These are phyloP conservation scores for Tetramorium alpestre DNA, from an alignment of 1,140 invertebrate species.

Conservation along the genomic window DNA sequence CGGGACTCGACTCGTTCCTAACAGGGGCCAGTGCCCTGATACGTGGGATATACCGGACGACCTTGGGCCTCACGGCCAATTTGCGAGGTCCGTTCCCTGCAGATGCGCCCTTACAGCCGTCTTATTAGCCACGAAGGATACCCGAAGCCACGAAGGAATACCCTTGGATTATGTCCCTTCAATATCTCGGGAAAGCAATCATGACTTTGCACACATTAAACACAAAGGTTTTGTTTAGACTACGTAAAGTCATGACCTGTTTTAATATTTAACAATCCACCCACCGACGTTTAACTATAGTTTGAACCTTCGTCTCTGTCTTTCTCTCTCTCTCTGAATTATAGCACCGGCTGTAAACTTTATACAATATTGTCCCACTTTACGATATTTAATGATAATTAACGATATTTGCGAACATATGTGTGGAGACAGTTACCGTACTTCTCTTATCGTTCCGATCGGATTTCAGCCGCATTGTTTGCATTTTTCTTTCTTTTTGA, in stretches of 20 bases:
- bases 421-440: background rate
- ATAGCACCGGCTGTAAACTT: background rate
- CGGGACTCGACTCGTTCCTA: slow-evolving; percentile 71
- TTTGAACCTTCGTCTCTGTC: too few relatives aligned
- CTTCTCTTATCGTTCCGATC: background rate
- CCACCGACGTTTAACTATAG: background rate
- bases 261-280: slow-evolving; percentile 6
- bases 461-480: background rate
- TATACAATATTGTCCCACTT: background rate
- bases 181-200: slow-evolving; percentile 2
- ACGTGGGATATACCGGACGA: slow-evolving; percentile 83
- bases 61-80: slow-evolving; percentile 85
- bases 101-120: slow-evolving; percentile 76
- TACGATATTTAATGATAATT: slow-evolving; percentile 24
- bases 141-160: slow-evolving; percentile 52
- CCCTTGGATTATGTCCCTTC: slow-evolving; percentile 28
- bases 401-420: background rate
- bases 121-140: slow-evolving; percentile 71
- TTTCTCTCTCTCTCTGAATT: background rate
- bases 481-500: background rate
- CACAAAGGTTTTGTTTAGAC: slow-evolving; percentile 48
- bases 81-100: slow-evolving; percentile 80
- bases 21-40: slow-evolving; percentile 83
- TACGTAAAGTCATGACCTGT: background rate
- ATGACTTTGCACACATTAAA: slow-evolving; percentile 7